These are phyloP conservation scores for Chironomus striatipennis DNA, from an alignment of 1,140 invertebrate species.

Conservation along the genomic window DNA sequence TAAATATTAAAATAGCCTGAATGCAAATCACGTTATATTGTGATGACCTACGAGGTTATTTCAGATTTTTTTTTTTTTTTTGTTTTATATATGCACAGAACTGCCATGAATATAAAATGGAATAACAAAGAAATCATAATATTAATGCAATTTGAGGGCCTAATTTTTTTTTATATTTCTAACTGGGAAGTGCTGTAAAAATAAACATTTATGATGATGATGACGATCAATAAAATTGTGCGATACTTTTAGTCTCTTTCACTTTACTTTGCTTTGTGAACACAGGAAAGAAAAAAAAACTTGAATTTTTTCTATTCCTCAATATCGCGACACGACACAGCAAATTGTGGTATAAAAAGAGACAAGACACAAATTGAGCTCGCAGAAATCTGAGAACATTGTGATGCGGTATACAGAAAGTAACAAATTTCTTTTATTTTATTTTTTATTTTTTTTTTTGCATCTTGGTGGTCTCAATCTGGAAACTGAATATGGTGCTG, in stretches of 20 bases:
- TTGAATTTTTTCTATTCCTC: constrained; percentile 1
- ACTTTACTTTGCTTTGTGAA: background rate
- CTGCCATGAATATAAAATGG: background rate
- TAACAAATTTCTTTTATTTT: background rate
- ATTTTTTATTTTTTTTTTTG: too few species aligned
- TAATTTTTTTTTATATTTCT: too few species aligned
- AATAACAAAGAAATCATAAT: too few species aligned
- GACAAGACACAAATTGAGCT: background rate
- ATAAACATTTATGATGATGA: background rate
- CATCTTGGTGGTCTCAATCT: constrained; percentile 1
- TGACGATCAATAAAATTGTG: constrained; percentile 9
- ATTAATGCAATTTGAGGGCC: too few species aligned
- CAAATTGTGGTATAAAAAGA: background rate
- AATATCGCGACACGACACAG: background rate
- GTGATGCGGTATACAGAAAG: background rate
- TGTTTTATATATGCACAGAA: too few species aligned
- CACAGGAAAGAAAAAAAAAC: background rate
- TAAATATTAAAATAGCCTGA: background rate
- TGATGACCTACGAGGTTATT: background rate
- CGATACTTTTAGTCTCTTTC: background rate
- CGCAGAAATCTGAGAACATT: background rate
- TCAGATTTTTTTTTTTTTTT: background rate
- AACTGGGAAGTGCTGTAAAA: too few species aligned
- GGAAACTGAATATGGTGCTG: background rate
- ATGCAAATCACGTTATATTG: constrained; percentile 7